Conservation (phyloP, 2,797 vertebrate genomes). For the Allobates femoralis region DNA sequence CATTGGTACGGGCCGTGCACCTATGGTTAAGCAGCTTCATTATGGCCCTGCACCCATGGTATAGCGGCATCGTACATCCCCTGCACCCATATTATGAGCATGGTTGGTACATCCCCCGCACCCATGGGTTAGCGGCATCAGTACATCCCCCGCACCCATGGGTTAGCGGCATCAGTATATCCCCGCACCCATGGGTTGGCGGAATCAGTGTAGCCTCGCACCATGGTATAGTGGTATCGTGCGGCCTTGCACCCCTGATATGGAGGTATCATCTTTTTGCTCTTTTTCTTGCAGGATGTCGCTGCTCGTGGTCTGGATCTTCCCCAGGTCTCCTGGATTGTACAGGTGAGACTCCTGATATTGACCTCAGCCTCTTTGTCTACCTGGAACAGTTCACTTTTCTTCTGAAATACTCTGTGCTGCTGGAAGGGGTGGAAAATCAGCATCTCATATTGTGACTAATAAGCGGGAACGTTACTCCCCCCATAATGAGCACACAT, state of each 20-base stretch:
- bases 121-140: no score
- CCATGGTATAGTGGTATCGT: no score
- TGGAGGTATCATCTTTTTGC: slow-evolving; percentile 30
- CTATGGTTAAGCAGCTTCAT: background rate
- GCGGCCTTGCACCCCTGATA: no score
- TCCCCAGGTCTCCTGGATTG: slow-evolving; percentile 90
- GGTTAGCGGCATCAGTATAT: no score
- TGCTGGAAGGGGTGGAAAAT: no score
- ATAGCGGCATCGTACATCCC: background rate
- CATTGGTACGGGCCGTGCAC: background rate
- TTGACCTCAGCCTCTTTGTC: no score
- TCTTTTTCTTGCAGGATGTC: slow-evolving; percentile 84
- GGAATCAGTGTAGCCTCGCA: no score
- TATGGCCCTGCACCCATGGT: background rate
- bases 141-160: no score
- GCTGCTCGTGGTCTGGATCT: slow-evolving; percentile 93
- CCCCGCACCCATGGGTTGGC: no score
- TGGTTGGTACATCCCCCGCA: background rate
- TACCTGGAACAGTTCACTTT: background rate
- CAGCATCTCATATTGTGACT: no score
- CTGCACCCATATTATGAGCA: background rate
- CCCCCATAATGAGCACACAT: background rate
- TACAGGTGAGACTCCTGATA: slow-evolving; percentile 94
- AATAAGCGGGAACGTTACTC: no score
- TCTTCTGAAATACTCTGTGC: background rate